These are phyloP conservation scores for Lytechinus pictus DNA, from an alignment of 35 echinoderm and acorn worm genomes.

Conservation along the genomic window DNA sequence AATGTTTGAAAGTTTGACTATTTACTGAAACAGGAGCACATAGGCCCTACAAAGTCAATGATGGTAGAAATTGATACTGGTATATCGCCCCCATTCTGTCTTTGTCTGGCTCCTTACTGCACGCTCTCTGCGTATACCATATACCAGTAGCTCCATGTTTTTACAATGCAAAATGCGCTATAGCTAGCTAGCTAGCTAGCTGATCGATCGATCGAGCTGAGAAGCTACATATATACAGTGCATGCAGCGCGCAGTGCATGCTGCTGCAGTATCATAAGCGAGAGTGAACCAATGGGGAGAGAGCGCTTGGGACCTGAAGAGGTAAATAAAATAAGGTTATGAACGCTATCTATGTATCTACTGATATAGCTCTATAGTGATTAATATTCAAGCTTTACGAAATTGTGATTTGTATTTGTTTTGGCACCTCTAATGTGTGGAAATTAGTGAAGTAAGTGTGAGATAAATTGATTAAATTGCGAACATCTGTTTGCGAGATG, in stretches of 20 bases:
- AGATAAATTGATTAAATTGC: background rate
- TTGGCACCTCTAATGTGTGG: background rate
- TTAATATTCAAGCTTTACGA: background rate
- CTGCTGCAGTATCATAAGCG: no score
- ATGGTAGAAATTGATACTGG: background rate
- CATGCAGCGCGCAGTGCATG: background rate
- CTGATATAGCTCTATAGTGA: background rate
- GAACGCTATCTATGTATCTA: background rate
- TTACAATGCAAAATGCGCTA: no score
- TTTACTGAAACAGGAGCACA: no score
- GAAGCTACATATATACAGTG: background rate
- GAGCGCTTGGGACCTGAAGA: background rate
- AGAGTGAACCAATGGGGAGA: no score
- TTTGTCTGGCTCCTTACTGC: background rate
- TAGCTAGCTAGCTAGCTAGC: no score
- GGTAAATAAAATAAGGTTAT: background rate
- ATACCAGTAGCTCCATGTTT: background rate
- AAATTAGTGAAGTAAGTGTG: background rate
- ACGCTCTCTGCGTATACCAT: background rate
- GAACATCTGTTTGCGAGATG: background rate
- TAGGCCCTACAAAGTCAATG: no score
- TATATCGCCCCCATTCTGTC: background rate
- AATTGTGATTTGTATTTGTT: background rate
- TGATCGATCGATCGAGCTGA: no score
- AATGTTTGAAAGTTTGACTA: no score